A percentile compares a stretch with the other conserved stretches of the same genome.
Evolutionary conservation across 35 echinoderm and acorn worm species (phyloP).

Genomic region (Apostichopus californicus): DNA sequence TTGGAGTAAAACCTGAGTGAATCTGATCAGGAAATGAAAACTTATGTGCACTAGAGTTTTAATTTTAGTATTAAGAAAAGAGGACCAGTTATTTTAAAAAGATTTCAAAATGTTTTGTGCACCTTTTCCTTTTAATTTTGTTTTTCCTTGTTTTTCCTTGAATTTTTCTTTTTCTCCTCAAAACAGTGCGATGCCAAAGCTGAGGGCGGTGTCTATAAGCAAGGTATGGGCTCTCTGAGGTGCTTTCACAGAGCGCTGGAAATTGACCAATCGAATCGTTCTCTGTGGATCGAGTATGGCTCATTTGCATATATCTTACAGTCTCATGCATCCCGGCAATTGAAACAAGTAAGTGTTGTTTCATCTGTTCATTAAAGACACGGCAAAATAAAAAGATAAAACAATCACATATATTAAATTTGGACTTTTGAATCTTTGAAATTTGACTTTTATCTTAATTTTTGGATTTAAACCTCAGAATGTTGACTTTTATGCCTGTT

Average conservation of each 20-base stretch:
- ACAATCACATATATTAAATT: too few relatives aligned
- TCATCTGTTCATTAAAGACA: too few relatives aligned
- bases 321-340: conserved; percentile 89
- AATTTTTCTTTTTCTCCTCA: conserved; percentile 27
- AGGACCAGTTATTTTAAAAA: too few relatives aligned
- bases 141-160: not conserved
- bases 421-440: too few relatives aligned
- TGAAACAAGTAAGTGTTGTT: conserved; percentile 82
- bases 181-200: conserved; percentile 85
- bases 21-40: not conserved
- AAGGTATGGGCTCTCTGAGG: conserved; percentile 62
- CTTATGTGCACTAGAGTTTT: too few relatives aligned
- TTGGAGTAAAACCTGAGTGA: too few relatives aligned
- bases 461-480: too few relatives aligned
- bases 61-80: too few relatives aligned
- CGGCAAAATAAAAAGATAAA: too few relatives aligned
- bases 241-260: conserved; percentile 95
- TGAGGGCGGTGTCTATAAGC: conserved; percentile 85
- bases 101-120: too few relatives aligned
- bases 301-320: conserved; percentile 93
- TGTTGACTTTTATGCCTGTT: not conserved
- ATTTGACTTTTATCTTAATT: too few relatives aligned
- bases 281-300: conserved; percentile 93
- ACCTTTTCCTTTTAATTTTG: too few relatives aligned
- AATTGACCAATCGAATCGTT: conserved; percentile 75